Base-by-base conservation (phyloP, 2,888 invertebrate species). In the Micoletzkya japonica region DNA sequence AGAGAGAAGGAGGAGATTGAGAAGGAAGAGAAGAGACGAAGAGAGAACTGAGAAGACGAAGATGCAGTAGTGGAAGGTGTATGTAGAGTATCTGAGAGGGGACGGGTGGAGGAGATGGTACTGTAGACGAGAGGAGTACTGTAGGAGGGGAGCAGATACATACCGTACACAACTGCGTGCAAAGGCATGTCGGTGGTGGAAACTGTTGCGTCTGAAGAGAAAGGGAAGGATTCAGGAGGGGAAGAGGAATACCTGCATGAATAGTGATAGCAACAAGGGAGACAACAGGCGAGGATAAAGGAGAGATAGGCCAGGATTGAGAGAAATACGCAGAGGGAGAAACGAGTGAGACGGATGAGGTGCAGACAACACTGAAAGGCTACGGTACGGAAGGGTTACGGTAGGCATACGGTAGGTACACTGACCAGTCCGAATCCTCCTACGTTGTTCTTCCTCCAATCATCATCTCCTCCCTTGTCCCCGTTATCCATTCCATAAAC, bases 171-270 rank as follows among this genome's bases (percentile, higher is more conserved):
- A 81, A 26, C 74, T 76, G 69, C 83, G 75, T 26, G 82, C 79
- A 69, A 82, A 77, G 59, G 80, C 81, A 60, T 84, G 84, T 2
- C 84, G 74, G 57, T 81, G 81, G 70, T 80, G 75, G 66, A 85
- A 80, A 49, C 79, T 80, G 57, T 82, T 80, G 36, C 74, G 73
- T 24, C 80, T 73, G 59, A 81, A 83, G 14, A 76, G 2, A 54
- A 54, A 6, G 28, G 10, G 54, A 54, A 54, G 30, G 2, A 54
- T 54, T 6, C 14, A 28, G n/a, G n/a, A n/a, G n/a, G n/a, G n/a
- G n/a, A n/a, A n/a, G n/a, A n/a, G n/a, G n/a, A n/a, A 10, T 26
- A 52, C 59, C 61, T 70, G 70, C 80, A 81, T 28, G 72, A 68
- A 66, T 80, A 80, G 71, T 72, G 76, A 60, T 73, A 72, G 58